phyloP scores from a whole-genome alignment of 2,888 invertebrate genomes.

The Sesamia inferens region DNA sequence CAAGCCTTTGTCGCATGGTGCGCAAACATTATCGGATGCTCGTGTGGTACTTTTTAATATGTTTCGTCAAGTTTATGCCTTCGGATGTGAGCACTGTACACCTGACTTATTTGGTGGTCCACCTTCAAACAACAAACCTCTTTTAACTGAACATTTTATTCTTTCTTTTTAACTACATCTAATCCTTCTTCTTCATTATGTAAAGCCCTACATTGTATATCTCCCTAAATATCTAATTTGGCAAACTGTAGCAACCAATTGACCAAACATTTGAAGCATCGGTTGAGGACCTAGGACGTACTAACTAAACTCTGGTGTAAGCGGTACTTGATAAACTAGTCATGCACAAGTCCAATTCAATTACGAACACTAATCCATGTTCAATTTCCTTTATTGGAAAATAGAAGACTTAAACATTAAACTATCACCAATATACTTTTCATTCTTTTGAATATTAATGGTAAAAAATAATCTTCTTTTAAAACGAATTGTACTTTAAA shows the following conservation, averaged over 20 bases:
- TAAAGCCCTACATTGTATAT: not conserved
- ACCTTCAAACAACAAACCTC: not conserved
- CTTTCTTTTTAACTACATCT: not conserved
- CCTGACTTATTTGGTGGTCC: not conserved
- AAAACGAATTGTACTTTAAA: not conserved
- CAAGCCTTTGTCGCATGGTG: no score
- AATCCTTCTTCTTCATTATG: not conserved
- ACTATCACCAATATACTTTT: no score
- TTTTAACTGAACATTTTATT: not conserved
- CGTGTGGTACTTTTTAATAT: not conserved
- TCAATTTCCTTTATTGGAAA: not conserved
- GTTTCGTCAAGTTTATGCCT: not conserved
- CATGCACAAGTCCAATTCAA: conserved; percentile 6
- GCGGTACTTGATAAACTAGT: conserved; percentile 32
- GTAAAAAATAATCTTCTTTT: not conserved
- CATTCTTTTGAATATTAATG: not conserved
- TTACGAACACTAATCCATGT: conserved; percentile 1
- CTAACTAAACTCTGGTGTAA: conserved; percentile 1
- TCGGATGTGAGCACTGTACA: not conserved
- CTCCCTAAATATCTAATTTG: not conserved
- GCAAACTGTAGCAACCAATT: conserved; percentile 11
- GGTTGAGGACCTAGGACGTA: not conserved
- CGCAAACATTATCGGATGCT: not conserved
- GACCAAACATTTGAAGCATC: conserved; percentile 3
- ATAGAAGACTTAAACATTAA: not conserved